phyloP scores from a whole-genome alignment of 2,797 vertebrate genomes.

The Notolabrus celidotus region DNA sequence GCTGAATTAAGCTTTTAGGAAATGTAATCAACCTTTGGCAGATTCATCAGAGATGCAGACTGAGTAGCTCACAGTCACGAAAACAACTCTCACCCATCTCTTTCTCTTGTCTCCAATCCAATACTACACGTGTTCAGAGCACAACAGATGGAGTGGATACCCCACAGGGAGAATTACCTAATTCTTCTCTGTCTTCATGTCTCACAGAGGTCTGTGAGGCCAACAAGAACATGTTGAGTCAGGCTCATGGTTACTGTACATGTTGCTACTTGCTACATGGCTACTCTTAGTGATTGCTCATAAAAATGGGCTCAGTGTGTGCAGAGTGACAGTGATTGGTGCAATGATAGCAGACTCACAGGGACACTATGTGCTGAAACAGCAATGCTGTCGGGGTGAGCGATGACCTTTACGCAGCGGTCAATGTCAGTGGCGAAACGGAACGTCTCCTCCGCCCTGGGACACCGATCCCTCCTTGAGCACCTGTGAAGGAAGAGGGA shows the following conservation, averaged over 20 bases:
- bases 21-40: constrained; percentile 49
- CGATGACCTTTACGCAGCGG: constrained; percentile 89
- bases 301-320: constrained; percentile 47
- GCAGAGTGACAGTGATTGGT: constrained; percentile 52
- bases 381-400: constrained; percentile 94
- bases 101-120: constrained; percentile 9
- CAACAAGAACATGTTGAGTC: not conserved
- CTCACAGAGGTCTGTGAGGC: constrained; percentile 23
- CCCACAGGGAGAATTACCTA: constrained; percentile 12
- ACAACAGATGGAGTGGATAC: constrained; percentile 39
- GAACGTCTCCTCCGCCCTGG: constrained; percentile 87
- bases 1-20: constrained; percentile 35
- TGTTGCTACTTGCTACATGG: constrained; percentile 27
- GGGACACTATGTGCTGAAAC: constrained; percentile 91
- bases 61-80: constrained; percentile 11
- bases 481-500: constrained; percentile 84
- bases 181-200: constrained; percentile 10
- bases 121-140: constrained; percentile 28
- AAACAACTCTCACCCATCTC: constrained; percentile 30
- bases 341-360: constrained; percentile 81
- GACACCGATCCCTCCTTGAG: constrained; percentile 90
- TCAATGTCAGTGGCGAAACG: constrained; percentile 89
- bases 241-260: constrained; percentile 22
- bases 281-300: constrained; percentile 62
- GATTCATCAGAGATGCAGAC: constrained; percentile 30